Evolutionary conservation across 30 jellyfish, hydroid and myxozoan species (phyloP), one percentile per base, ranked within the genome.

Genomic region (Chrysaora quinquecirrha): DNA sequence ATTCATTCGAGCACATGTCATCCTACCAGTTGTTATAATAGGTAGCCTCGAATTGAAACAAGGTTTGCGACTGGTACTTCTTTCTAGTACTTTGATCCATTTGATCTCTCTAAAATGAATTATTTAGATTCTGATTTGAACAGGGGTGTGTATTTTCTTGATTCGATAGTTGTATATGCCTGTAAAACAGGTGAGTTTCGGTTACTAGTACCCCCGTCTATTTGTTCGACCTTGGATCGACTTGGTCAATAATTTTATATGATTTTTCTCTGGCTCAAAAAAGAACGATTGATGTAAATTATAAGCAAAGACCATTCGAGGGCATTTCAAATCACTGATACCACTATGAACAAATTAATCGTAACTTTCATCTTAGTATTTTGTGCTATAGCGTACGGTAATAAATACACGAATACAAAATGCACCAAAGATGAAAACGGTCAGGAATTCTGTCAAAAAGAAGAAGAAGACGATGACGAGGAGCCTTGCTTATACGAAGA

Each of bases 401-500:
- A 81, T 74, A 88, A 88, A 88, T 85, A 85, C 78, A 85, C 89
- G 2, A 73, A 80, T 14, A 38, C 52, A 4, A 82, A 77, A 46
- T 90, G 97, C 46, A 76, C 91, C 6, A 90, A 90, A 84, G 93
- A 90, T 47, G 96, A 85, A 43, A 54, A 65, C 24, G 97, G 97
- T 30, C 50, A 90, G 50, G 97, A 78, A 72, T 85, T 60, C 63
- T 90, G 97, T 75, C 79, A 60, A 24, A 88, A 88, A 48, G 80
- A 79, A 64, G 89, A 88, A 56, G 97, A 86, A 56, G 94, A 74
- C 3, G 96, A 87, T 6, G 96, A 93, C 2, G 95, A 73, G 25
- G 91, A 74, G 46, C 84, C 94, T 19, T 81, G 95, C 38, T 69
- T 61, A 75, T 89, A 81, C 54, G 97, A 89, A 56, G 96, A 87